phyloP scores from a whole-genome alignment of 1,140 invertebrate genomes.

The Camponotus pennsylvanicus region DNA sequence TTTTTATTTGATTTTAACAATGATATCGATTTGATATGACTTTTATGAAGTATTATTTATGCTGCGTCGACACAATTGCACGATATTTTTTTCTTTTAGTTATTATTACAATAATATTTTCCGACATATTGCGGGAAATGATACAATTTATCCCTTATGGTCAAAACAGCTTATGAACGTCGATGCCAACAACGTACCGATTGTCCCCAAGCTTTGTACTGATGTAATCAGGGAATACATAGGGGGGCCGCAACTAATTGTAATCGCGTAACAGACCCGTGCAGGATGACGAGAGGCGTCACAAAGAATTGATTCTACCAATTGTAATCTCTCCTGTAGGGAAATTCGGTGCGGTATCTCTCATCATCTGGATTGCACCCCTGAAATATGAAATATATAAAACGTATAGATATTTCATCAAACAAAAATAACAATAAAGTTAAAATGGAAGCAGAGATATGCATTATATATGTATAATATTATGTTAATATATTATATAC shows the following conservation, averaged over 20 bases:
- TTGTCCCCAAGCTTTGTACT: constrained; percentile 67
- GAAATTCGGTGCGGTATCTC: constrained; percentile 59
- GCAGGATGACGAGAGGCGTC: constrained; percentile 62
- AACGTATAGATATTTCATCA: constrained; percentile 35
- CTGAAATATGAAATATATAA: constrained; percentile 40
- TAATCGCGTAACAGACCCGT: constrained; percentile 71
- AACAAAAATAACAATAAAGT: constrained; percentile 18
- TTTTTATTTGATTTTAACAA: background rate
- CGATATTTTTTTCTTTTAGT: background rate
- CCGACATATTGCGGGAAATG: constrained; percentile 37
- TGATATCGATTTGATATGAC: background rate
- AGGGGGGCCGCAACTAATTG: constrained; percentile 69
- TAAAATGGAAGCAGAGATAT: background rate
- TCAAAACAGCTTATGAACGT: constrained; percentile 62
- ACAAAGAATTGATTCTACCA: constrained; percentile 69
- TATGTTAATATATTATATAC: too few relatives aligned
- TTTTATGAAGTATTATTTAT: background rate
- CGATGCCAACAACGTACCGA: constrained; percentile 67
- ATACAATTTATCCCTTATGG: constrained; percentile 52
- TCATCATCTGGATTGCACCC: constrained; percentile 51
- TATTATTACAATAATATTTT: background rate
- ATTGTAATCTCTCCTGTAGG: constrained; percentile 67
- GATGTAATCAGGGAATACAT: constrained; percentile 73
- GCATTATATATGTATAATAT: too few relatives aligned
- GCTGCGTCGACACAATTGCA: background rate